A percentile compares a stretch with the other conserved stretches of the same genome.
Conservation (phyloP, 2,888 invertebrate genomes). For the Candidula unifasciata region DNA sequence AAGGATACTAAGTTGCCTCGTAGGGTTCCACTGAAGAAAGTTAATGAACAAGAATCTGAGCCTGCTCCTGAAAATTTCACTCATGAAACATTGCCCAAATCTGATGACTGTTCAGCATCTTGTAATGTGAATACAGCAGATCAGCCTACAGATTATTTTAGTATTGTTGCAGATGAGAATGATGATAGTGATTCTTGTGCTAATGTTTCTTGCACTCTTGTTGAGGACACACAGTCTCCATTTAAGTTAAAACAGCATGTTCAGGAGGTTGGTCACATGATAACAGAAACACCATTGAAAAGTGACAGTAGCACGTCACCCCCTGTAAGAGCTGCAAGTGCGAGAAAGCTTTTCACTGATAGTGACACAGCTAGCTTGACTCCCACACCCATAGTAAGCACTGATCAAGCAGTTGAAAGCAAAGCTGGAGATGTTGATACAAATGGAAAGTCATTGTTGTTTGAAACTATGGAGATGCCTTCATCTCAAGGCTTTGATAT, state of each 20-base stretch:
- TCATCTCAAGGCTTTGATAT: constrained; percentile 42
- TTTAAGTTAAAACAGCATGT: constrained; percentile 50
- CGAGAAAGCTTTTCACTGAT: constrained; percentile 61
- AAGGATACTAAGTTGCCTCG: constrained; percentile 11
- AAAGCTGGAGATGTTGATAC: neutral
- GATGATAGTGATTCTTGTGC: constrained; percentile 41
- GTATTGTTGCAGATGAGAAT: neutral
- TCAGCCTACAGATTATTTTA: neutral
- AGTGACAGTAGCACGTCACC: constrained; percentile 51
- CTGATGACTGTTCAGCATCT: neutral
- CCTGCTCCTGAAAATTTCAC: neutral
- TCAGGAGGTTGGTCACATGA: constrained; percentile 41
- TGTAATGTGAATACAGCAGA: neutral
- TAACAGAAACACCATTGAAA: constrained; percentile 66
- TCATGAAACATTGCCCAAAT: constrained; percentile 31
- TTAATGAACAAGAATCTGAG: neutral
- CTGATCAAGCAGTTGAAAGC: neutral
- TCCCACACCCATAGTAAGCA: neutral
- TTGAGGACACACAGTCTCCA: constrained; percentile 72
- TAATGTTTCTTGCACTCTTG: constrained; percentile 54
- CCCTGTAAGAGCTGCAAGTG: constrained; percentile 56
- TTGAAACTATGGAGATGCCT: neutral
- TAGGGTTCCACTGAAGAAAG: constrained; percentile 42
- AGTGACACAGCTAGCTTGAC: neutral
- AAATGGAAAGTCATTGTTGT: constrained; percentile 14